Conservation (phyloP, 2,113 vertebrate genomes). For the Hystrix brachyura region DNA sequence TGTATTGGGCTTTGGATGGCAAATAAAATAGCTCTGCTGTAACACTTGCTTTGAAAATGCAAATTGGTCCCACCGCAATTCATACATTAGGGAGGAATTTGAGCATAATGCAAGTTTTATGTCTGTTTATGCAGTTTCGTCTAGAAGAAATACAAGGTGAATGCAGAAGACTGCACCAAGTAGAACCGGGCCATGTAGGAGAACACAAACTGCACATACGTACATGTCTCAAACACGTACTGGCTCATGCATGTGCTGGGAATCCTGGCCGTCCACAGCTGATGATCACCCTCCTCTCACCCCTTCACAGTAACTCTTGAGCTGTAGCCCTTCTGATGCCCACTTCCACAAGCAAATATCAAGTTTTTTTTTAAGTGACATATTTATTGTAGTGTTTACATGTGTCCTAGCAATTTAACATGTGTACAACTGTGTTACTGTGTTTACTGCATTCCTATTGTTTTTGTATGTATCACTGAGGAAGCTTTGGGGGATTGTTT, state of each 20-base stretch:
- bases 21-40: neutral
- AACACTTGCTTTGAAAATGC: neutral
- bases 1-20: neutral
- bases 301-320: neutral
- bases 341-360: slow-evolving; percentile 11
- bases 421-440: neutral
- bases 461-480: neutral
- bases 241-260: neutral
- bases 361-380: neutral
- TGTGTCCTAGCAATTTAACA: neutral
- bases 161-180: neutral
- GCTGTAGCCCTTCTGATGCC: neutral
- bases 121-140: neutral
- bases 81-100: neutral
- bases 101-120: neutral
- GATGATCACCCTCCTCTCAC: neutral
- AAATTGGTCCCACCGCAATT: neutral
- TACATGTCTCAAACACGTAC: neutral
- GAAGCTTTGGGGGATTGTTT: neutral
- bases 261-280: neutral
- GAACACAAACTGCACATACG: neutral
- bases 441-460: neutral
- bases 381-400: neutral
- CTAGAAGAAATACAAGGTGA: neutral
- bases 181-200: neutral